phyloP scores from a whole-genome alignment of 2,113 vertebrate species.

The Python bivittatus region DNA sequence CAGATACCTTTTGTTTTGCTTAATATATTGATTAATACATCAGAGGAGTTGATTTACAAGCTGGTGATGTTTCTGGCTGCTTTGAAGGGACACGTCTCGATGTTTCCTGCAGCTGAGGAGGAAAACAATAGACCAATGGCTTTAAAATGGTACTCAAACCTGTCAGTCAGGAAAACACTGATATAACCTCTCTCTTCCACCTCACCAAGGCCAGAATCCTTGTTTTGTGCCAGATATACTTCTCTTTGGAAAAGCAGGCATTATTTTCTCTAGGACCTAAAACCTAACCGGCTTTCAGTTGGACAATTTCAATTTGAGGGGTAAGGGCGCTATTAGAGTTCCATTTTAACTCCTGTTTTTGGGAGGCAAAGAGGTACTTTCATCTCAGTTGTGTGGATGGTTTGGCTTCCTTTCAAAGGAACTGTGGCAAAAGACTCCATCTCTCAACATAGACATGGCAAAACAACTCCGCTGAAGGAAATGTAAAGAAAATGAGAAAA shows the following conservation, averaged over 20 bases:
- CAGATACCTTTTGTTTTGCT: background rate
- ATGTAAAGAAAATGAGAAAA: background rate
- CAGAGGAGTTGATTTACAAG: background rate
- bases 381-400: background rate
- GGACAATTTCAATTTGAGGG: background rate
- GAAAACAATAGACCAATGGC: slow-evolving; percentile 39
- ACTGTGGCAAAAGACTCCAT: background rate
- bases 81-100: slow-evolving; percentile 31
- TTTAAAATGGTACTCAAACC: slow-evolving; percentile 12
- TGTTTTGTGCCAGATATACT: background rate
- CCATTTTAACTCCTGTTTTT: background rate
- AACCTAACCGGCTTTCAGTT: background rate
- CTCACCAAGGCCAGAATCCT: slow-evolving; percentile 13
- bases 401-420: background rate
- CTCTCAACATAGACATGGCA: background rate
- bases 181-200: background rate
- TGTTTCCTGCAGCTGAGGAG: background rate
- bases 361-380: background rate
- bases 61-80: background rate
- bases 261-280: background rate
- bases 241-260: background rate
- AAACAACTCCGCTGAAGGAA: background rate
- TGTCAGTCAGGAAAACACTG: slow-evolving; percentile 34
- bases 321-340: background rate
- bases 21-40: background rate